These are phyloP conservation scores for Parazoanthus atlanticus DNA, from an alignment of 92 coral and sea anemone genomes.

Conservation along the genomic window DNA sequence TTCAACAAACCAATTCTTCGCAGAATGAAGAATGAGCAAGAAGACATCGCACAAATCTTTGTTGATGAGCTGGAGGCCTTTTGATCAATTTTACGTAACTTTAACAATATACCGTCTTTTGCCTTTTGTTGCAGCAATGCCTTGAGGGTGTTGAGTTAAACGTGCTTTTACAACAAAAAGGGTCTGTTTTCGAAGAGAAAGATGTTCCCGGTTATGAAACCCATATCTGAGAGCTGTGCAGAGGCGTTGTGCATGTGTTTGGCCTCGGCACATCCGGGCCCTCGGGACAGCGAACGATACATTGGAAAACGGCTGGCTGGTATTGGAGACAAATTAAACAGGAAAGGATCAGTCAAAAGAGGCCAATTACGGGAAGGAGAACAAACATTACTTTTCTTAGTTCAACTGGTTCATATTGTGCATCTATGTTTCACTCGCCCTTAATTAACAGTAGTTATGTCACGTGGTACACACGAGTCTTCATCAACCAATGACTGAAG, in stretches of 20 bases:
- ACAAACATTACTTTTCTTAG: background rate
- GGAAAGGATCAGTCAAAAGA: background rate
- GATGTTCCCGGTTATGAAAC: conserved; percentile 22
- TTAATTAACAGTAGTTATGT: too few species aligned
- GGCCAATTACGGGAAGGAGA: background rate
- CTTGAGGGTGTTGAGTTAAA: background rate
- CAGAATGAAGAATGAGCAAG: too few species aligned
- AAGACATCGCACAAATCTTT: too few species aligned
- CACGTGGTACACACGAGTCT: too few species aligned
- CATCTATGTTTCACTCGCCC: background rate
- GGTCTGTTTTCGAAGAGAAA: background rate
- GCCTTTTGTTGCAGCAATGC: background rate
- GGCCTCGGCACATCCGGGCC: background rate
- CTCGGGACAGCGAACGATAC: background rate
- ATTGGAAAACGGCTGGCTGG: conserved; percentile 18
- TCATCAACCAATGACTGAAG: too few species aligned
- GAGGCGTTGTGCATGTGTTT: background rate
- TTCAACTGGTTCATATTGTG: background rate
- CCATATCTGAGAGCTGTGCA: background rate
- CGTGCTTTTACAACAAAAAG: background rate
- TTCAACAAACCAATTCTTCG: too few species aligned
- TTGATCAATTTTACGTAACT: too few species aligned
- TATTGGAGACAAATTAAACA: conserved; percentile 33
- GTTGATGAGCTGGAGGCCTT: too few species aligned
- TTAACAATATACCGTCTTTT: too few species aligned